These are phyloP conservation scores for Agapornis canus DNA, from an alignment of 2,797 vertebrate species.

Conservation along the genomic window DNA sequence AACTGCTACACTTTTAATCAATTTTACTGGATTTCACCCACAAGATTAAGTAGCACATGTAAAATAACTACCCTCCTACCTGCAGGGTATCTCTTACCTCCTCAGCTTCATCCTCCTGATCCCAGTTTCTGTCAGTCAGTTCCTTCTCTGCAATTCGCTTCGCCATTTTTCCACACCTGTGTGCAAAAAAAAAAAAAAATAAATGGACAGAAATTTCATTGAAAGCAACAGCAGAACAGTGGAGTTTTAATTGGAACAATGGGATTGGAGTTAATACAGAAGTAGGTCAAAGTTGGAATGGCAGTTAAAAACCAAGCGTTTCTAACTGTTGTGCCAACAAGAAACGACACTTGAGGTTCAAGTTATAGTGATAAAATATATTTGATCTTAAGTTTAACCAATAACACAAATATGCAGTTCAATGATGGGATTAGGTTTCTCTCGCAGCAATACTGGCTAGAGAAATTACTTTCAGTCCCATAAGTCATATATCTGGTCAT, in stretches of 20 bases:
- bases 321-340: neutral
- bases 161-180: slow-evolving; percentile 83
- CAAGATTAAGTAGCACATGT: neutral
- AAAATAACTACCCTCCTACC: neutral
- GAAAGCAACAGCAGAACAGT: neutral
- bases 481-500: neutral
- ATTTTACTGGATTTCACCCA: neutral
- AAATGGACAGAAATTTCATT: neutral
- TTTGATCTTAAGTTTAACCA: neutral
- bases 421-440: neutral
- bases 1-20: neutral
- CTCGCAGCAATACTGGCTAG: neutral
- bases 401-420: neutral
- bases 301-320: neutral
- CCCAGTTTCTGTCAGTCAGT: slow-evolving; percentile 96
- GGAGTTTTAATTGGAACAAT: neutral
- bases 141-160: slow-evolving; percentile 97
- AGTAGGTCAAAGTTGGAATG: neutral
- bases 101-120: slow-evolving; percentile 95
- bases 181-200: neutral
- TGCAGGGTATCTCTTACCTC: slow-evolving; percentile 79
- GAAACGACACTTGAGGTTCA: neutral
- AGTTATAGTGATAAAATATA: neutral
- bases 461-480: neutral
- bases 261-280: neutral